Evolutionary conservation across 2,113 vertebrate genomes (phyloP), one percentile per base, ranked within the genome.

Genomic region (Litocranius walleri): DNA sequence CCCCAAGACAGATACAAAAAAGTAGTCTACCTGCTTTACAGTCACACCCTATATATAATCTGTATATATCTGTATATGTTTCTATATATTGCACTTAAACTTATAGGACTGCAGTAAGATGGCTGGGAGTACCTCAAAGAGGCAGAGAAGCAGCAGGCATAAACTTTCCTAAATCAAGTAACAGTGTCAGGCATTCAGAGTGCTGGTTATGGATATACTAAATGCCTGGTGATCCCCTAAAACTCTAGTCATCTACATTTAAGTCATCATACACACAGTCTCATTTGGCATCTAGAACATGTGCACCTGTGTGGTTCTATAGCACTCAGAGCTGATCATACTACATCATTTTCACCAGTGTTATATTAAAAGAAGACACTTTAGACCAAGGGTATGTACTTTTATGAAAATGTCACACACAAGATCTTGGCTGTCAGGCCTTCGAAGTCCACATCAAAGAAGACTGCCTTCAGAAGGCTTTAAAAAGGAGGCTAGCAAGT

Each of bases 1-100:
- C 50, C 90, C 78, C 71, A 96, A 81, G 83, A 57, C 56, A 90
- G 67, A 91, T 3, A 56, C 30, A 48, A 80, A 59, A 93, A 92
- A 50, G 94, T 33, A 86, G 54, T 78, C 71, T 87, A 57, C 13
- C 95, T 97, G 93, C 77, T 74, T 87, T 71, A 50, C 5, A 89
- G 89, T 71, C 93, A 94, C 13, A 59, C 6, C 78, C 6, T 82
- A 88, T 83, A 95, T 61, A 95, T 83, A 94, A 88, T 96, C 95
- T 96, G 67, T 96, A 91, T 62, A 88, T 88, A 97, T 48, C 82
- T 61, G 81, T 83, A 64, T 88, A 85, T 90, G 82, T 96, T 88
- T 94, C 93, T 96, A 93, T 48, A 91, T 95, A 98, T 98, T 98
- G 97, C 98, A 97, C 98, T 98, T 97, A 40, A 54, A 56, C n/a